Conservation (phyloP, 1,140 invertebrate species). For the Luehdorfia chinensis region DNA sequence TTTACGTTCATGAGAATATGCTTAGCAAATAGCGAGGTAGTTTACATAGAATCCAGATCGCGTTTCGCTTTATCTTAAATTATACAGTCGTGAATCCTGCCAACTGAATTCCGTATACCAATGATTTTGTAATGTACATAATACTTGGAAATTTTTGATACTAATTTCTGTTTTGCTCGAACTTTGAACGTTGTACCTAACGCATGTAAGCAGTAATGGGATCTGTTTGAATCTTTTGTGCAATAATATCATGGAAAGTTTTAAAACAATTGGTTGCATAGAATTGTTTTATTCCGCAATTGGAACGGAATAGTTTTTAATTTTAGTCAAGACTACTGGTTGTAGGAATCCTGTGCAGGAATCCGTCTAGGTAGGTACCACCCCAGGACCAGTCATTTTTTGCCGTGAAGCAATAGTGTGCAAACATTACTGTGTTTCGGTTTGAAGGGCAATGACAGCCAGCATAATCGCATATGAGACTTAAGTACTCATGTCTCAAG, state of each 20-base stretch:
- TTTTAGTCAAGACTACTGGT: too few relatives aligned
- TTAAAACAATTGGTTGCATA: not conserved
- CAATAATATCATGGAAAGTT: constrained; percentile 2
- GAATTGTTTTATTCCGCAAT: too few relatives aligned
- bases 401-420: too few relatives aligned
- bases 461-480: too few relatives aligned
- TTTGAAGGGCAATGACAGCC: too few relatives aligned
- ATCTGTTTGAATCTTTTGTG: constrained; percentile 11
- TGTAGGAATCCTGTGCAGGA: too few relatives aligned
- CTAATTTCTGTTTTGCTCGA: constrained; percentile 24
- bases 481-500: too few relatives aligned
- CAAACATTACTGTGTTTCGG: too few relatives aligned
- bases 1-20: constrained; percentile 64
- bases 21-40: constrained; percentile 52
- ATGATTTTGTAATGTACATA: constrained; percentile 34
- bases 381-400: too few relatives aligned
- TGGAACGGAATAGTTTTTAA: too few relatives aligned
- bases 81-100: constrained; percentile 53
- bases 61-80: constrained; percentile 53
- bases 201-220: constrained; percentile 21
- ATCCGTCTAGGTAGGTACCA: too few relatives aligned
- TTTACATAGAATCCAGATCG: constrained; percentile 61
- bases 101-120: constrained; percentile 40
- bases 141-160: constrained; percentile 28
- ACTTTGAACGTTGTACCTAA: constrained; percentile 18